phyloP scores from a whole-genome alignment of 1,140 invertebrate genomes.

The Chionoecetes opilio region DNA sequence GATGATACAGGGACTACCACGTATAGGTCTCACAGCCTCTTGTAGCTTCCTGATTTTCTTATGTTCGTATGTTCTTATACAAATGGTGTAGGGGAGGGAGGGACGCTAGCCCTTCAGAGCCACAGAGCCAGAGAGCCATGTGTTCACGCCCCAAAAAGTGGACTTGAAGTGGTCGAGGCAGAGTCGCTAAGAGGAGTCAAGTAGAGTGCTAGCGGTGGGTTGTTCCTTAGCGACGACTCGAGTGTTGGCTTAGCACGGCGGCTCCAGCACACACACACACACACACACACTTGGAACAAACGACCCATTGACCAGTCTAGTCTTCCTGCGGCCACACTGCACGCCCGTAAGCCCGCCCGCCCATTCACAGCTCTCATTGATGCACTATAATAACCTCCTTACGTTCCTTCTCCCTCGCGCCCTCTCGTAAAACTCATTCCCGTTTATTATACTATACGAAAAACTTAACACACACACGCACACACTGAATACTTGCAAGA shows the following conservation, averaged over 20 bases:
- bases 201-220: neutral
- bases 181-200: neutral
- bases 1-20: too few species aligned
- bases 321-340: neutral
- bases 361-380: neutral
- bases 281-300: neutral
- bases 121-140: neutral
- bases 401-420: too few species aligned
- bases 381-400: neutral
- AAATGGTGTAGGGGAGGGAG: neutral
- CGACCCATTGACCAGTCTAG: neutral
- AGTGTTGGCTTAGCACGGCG: neutral
- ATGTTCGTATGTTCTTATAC: too few species aligned
- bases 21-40: too few species aligned
- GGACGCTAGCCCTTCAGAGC: neutral
- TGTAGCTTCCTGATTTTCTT: too few species aligned
- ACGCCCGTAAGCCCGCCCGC: neutral
- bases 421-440: too few species aligned
- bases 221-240: neutral
- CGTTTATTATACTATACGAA: too few species aligned
- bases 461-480: too few species aligned
- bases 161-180: neutral
- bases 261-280: constrained; percentile 19
- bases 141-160: neutral
- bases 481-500: too few species aligned